Percentiles rank a stretch among this genome's conserved stretches.
Evolutionary conservation across 2,888 invertebrate genomes (phyloP).

Genomic region (Oscheius onirici): DNA sequence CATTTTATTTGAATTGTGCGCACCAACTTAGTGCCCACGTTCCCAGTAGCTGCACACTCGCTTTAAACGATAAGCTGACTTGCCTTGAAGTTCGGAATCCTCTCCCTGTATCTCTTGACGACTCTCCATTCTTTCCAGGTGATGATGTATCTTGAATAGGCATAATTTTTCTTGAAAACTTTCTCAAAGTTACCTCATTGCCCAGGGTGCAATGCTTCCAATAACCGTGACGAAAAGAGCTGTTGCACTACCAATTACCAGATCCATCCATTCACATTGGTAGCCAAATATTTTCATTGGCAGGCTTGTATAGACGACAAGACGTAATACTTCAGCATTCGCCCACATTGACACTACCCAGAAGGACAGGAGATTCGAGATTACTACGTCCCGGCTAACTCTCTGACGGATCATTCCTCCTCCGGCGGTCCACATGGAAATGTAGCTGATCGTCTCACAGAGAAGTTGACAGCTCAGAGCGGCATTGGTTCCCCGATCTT

Average conservation of each 20-base stretch:
- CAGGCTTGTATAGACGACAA: not conserved
- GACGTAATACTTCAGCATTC: not conserved
- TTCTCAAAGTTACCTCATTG: not conserved
- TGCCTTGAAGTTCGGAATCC: not conserved
- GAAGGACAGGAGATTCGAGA: not conserved
- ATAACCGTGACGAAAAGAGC: not conserved
- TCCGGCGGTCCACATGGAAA: constrained; percentile 44
- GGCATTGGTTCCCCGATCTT: constrained; percentile 30
- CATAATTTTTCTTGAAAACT: not conserved
- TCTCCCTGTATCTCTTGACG: not conserved
- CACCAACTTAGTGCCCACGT: no score
- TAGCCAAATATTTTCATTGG: not conserved
- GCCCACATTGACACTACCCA: not conserved
- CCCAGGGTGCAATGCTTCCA: not conserved
- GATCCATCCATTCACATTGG: not conserved
- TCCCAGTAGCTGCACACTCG: no score
- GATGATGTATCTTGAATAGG: not conserved
- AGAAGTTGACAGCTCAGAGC: constrained; percentile 43
- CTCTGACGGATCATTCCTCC: constrained; percentile 43
- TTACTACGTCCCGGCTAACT: constrained; percentile 30
- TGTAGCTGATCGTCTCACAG: constrained; percentile 41
- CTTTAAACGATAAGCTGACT: no score
- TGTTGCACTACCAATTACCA: not conserved
- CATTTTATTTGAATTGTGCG: no score
- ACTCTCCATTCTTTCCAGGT: not conserved